phyloP scores from a whole-genome alignment of 1,140 invertebrate genomes.

The Achatina immaculata region DNA sequence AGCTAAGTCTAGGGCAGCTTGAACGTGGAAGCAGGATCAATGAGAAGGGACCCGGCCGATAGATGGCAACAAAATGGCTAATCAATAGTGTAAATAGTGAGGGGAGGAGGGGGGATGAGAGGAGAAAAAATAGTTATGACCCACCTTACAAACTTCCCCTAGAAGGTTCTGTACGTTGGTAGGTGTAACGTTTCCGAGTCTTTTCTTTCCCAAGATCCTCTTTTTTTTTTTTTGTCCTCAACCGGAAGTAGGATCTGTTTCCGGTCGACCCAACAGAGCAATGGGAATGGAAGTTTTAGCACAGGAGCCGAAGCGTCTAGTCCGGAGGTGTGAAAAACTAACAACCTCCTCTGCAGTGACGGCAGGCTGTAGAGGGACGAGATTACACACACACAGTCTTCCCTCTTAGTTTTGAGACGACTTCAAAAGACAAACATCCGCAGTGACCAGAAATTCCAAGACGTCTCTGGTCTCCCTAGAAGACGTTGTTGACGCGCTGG shows the following conservation, averaged over 20 bases:
- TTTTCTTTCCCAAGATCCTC: neutral
- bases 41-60: too few relatives aligned
- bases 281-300: neutral
- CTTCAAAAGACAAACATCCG: constrained; percentile 29
- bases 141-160: too few relatives aligned
- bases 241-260: constrained; percentile 20
- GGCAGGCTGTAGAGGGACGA: neutral
- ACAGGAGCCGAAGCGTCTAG: constrained; percentile 13
- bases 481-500: constrained; percentile 11
- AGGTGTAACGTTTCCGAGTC: neutral
- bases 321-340: constrained; percentile 24
- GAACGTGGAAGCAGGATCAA: too few relatives aligned
- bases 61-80: too few relatives aligned
- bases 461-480: neutral
- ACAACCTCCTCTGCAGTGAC: neutral
- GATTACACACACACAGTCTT: neutral
- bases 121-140: too few relatives aligned
- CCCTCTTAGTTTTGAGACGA: neutral
- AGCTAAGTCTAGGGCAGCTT: too few relatives aligned
- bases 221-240: neutral
- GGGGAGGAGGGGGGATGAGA: too few relatives aligned
- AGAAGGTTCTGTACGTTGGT: too few relatives aligned
- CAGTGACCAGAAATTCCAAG: constrained; percentile 17
- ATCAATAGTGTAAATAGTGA: too few relatives aligned
- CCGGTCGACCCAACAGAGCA: neutral